Percentiles rank a stretch among this genome's conserved stretches.
Conservation (phyloP, 2,888 invertebrate genomes). For the Euspilapteryx auroguttella region DNA sequence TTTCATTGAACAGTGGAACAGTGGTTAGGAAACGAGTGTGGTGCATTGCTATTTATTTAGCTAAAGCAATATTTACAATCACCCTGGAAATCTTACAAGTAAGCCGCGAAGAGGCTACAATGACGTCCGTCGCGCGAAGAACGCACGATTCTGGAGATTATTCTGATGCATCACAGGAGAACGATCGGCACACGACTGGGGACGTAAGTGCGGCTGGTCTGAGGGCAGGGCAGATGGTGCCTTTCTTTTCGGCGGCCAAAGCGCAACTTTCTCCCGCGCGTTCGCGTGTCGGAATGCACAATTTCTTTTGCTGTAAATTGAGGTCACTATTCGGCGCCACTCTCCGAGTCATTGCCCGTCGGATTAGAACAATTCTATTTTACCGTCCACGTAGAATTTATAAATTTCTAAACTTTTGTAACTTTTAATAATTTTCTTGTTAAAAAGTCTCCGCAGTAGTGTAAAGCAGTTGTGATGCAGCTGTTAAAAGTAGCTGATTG, state of each 20-base stretch:
- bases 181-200: slow-evolving; percentile 39
- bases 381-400: too few species aligned
- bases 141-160: slow-evolving; percentile 51
- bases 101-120: slow-evolving; percentile 41
- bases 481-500: slow-evolving; percentile 38
- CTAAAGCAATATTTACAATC: too few species aligned
- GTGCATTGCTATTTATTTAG: too few species aligned
- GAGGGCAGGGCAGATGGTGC: slow-evolving; percentile 26
- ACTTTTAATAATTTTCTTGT: too few species aligned
- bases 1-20: too few species aligned
- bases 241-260: slow-evolving; percentile 29
- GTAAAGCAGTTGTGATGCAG: too few species aligned
- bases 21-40: too few species aligned
- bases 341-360: slow-evolving; percentile 30
- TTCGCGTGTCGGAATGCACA: slow-evolving; percentile 50
- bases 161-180: slow-evolving; percentile 52
- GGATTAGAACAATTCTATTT: slow-evolving; percentile 21
- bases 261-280: slow-evolving; percentile 45
- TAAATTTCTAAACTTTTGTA: too few species aligned
- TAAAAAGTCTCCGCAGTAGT: too few species aligned
- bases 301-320: slow-evolving; percentile 51
- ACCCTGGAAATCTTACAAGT: slow-evolving; percentile 52
- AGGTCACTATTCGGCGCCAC: slow-evolving; percentile 46
- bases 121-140: slow-evolving; percentile 44
- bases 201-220: slow-evolving; percentile 44